These are phyloP conservation scores for Amphiprion percula DNA, from an alignment of 2,113 vertebrate genomes.

Conservation along the genomic window DNA sequence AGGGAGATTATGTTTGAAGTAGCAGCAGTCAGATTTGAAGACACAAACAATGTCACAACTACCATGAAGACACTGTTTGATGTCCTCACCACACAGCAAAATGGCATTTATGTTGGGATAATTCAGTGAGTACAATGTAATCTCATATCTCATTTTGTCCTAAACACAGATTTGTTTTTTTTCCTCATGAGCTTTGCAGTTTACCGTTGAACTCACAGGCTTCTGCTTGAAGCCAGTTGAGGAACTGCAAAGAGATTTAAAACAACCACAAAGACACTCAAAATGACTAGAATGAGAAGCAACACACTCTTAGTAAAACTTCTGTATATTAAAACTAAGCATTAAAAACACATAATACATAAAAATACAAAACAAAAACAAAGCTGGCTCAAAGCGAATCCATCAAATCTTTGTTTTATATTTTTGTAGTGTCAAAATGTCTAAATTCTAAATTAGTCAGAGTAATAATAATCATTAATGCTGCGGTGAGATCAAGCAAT, in stretches of 20 bases:
- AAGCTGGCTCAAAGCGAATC: too few relatives aligned
- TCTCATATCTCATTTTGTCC: neutral
- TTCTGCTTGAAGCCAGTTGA: neutral
- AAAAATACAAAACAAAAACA: too few relatives aligned
- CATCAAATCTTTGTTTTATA: too few relatives aligned
- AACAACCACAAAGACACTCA: neutral
- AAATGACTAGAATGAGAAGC: neutral
- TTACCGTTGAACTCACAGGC: neutral
- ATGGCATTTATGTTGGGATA: slow-evolving; percentile 61
- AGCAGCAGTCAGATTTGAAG: slow-evolving; percentile 73
- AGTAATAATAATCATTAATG: too few relatives aligned
- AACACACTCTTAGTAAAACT: neutral
- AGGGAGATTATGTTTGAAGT: slow-evolving; percentile 85
- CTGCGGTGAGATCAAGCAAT: too few relatives aligned
- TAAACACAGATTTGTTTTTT: neutral
- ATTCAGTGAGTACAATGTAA: slow-evolving; percentile 76
- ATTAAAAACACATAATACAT: too few relatives aligned
- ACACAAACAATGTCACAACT: slow-evolving; percentile 3
- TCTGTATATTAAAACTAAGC: too few relatives aligned
- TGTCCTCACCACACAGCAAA: slow-evolving; percentile 63
- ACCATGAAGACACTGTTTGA: slow-evolving; percentile 74
- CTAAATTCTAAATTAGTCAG: too few relatives aligned
- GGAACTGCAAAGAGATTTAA: neutral
- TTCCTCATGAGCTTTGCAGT: neutral
- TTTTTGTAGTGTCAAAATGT: too few relatives aligned